phyloP scores from a whole-genome alignment of 2,888 invertebrate genomes.

The Epicampocera succincta region DNA sequence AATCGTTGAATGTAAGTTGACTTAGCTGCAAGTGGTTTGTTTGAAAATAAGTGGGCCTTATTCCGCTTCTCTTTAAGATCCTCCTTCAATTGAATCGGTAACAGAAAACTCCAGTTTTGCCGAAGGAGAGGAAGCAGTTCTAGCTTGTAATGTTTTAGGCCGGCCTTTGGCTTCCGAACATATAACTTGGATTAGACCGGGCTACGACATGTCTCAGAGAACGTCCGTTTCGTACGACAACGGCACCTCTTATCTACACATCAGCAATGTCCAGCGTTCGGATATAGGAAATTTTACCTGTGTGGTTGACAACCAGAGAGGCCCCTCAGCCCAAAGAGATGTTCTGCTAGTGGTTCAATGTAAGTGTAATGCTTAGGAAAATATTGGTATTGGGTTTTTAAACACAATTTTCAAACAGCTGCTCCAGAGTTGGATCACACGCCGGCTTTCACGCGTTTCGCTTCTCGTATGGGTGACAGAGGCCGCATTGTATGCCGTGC shows the following conservation, averaged over 20 bases:
- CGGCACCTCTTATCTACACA: conserved; percentile 77
- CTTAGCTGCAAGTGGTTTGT: not conserved
- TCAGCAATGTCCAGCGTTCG: conserved; percentile 77
- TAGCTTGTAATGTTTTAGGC: conserved; percentile 77
- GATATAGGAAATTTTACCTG: conserved; percentile 80
- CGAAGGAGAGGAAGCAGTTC: conserved; percentile 77
- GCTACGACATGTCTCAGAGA: conserved; percentile 77
- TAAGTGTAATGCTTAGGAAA: conserved; percentile 69
- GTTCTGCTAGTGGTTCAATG: conserved; percentile 79
- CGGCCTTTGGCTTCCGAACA: conserved; percentile 77
- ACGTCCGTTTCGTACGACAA: conserved; percentile 77
- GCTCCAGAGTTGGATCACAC: conserved; percentile 78
- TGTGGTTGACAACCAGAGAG: conserved; percentile 78
- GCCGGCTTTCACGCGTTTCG: conserved; percentile 76
- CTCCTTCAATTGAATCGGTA: conserved; percentile 76
- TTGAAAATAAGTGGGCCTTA: not conserved
- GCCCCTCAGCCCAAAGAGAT: conserved; percentile 74
- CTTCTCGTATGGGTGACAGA: conserved; percentile 77
- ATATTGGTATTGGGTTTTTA: not conserved
- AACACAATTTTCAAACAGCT: conserved; percentile 70
- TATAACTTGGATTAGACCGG: conserved; percentile 77
- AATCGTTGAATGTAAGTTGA: conserved; percentile 78
- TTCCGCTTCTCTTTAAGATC: conserved; percentile 72
- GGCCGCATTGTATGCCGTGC: conserved; percentile 77
- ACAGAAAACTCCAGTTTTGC: conserved; percentile 78